phyloP scores from a whole-genome alignment of 2,888 invertebrate species.

The Phaonia tiefii region DNA sequence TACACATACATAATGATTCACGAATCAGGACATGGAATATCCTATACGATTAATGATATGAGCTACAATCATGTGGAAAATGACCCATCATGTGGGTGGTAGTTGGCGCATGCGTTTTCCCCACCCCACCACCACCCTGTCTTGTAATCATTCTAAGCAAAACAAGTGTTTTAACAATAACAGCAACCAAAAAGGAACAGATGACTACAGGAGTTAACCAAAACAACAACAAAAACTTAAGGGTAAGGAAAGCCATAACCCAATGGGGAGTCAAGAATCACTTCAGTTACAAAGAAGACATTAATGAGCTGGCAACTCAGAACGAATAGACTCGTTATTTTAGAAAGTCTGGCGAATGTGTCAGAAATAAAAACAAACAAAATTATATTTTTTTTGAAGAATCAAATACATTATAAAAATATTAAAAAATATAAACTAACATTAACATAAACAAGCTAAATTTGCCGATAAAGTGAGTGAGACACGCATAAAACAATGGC shows the following conservation, averaged over 20 bases:
- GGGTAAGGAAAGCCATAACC: background rate
- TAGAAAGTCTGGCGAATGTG: slow-evolving; percentile 37
- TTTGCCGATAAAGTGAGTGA: slow-evolving; percentile 3
- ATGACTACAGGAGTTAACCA: slow-evolving; percentile 35
- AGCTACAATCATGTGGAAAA: slow-evolving; percentile 3
- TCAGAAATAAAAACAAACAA: slow-evolving; percentile 20
- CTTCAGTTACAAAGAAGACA: slow-evolving; percentile 54
- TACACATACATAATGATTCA: too few relatives aligned
- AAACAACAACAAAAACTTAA: slow-evolving; percentile 21
- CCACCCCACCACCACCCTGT: slow-evolving; percentile 39
- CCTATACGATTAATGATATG: slow-evolving; percentile 51
- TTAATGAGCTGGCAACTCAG: slow-evolving; percentile 47
- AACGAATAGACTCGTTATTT: slow-evolving; percentile 33
- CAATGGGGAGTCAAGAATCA: slow-evolving; percentile 56
- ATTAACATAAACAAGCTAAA: background rate
- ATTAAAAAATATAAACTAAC: slow-evolving; percentile 26
- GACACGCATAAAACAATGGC: slow-evolving; percentile 72
- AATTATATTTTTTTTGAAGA: slow-evolving; percentile 4
- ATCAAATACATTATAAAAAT: background rate
- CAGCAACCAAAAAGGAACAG: slow-evolving; percentile 22
- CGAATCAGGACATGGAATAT: slow-evolving; percentile 38
- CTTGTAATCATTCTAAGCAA: slow-evolving; percentile 32
- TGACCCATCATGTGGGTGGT: slow-evolving; percentile 50
- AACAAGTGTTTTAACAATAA: slow-evolving; percentile 10
- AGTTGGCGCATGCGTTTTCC: slow-evolving; percentile 63